phyloP scores from a whole-genome alignment of 2,113 vertebrate species.

The Hypomesus transpacificus region DNA sequence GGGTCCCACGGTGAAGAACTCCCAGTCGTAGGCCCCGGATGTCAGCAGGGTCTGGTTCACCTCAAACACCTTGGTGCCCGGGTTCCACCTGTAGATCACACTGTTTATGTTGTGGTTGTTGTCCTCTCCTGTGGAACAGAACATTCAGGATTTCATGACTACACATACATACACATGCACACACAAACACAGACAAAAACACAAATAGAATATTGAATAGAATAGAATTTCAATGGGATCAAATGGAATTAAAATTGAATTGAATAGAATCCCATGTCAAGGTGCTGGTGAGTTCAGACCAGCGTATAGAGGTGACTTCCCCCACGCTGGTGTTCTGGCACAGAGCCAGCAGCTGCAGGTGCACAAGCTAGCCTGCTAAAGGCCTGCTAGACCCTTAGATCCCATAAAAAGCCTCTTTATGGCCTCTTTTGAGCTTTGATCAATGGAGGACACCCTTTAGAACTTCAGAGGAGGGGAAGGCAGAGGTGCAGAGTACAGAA shows the following conservation, averaged over 20 bases:
- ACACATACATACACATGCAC: conserved; percentile 15
- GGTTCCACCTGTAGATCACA: conserved; percentile 94
- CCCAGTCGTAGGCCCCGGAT: conserved; percentile 87
- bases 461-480: conserved; percentile 13
- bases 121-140: conserved; percentile 65
- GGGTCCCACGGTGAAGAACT: conserved; percentile 83
- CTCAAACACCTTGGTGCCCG: conserved; percentile 78
- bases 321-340: background rate
- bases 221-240: no score
- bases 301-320: no score
- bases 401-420: conserved; percentile 1
- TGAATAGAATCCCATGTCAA: no score
- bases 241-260: no score
- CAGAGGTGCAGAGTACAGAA: background rate
- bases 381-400: background rate
- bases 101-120: conserved; percentile 91
- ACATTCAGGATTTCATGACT: conserved; percentile 7
- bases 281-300: no score
- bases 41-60: conserved; percentile 87
- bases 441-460: background rate
- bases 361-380: background rate
- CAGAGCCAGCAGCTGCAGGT: conserved; percentile 7
- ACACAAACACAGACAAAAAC: conserved; percentile 15
- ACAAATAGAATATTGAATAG: background rate
- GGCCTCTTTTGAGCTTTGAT: conserved; percentile 12